Evolutionary conservation across 2,888 invertebrate genomes (phyloP).

Genomic region (Acleris laterana): DNA sequence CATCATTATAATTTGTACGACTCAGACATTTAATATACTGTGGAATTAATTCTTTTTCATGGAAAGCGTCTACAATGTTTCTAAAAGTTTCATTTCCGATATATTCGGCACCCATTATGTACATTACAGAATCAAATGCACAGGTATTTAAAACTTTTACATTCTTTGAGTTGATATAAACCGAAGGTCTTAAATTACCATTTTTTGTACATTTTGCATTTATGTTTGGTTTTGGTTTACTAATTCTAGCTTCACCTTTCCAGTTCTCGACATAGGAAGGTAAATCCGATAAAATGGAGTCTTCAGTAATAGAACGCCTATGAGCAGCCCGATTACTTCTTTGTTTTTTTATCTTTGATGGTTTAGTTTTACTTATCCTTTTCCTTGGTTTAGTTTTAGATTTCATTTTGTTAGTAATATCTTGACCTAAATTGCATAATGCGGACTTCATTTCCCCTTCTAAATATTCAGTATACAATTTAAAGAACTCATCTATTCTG

Average conservation of each 20-base stretch:
- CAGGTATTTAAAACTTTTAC: slow-evolving; percentile 18
- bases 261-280: slow-evolving; percentile 19
- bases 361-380: slow-evolving; percentile 9
- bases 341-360: slow-evolving; percentile 1
- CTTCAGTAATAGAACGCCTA: slow-evolving; percentile 7
- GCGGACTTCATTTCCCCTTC: slow-evolving; percentile 16
- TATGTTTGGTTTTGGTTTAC: slow-evolving; percentile 10
- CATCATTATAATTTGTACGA: slow-evolving; percentile 10
- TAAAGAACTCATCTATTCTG: slow-evolving; percentile 13
- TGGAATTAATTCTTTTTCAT: slow-evolving; percentile 7
- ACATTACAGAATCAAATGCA: slow-evolving; percentile 24
- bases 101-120: slow-evolving; percentile 16
- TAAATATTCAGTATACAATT: slow-evolving; percentile 7
- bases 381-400: slow-evolving; percentile 12
- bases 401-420: slow-evolving; percentile 16
- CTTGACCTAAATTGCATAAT: slow-evolving; percentile 7
- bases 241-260: slow-evolving; percentile 5
- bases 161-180: slow-evolving; percentile 3
- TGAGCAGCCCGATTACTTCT: slow-evolving; percentile 11
- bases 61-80: slow-evolving; percentile 11
- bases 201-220: slow-evolving; percentile 15
- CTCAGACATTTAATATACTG: slow-evolving; percentile 13
- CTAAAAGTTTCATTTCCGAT: slow-evolving; percentile 8
- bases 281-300: slow-evolving; percentile 18
- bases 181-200: slow-evolving; percentile 12